phyloP scores from a whole-genome alignment of 2,888 invertebrate species.

The Julus scandinavius region DNA sequence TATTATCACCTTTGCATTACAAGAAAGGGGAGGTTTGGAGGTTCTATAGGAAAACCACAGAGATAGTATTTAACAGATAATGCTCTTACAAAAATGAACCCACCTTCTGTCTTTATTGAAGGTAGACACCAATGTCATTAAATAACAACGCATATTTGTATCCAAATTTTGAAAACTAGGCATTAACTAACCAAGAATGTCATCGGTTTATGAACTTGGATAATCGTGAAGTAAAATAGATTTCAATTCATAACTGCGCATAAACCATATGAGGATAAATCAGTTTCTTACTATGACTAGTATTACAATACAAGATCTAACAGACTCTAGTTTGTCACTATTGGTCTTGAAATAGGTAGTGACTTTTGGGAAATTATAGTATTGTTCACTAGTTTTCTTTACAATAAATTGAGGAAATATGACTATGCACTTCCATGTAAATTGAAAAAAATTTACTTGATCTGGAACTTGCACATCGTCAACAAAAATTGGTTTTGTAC shows the following conservation, averaged over 20 bases:
- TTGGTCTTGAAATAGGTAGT: no score
- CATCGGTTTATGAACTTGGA: neutral
- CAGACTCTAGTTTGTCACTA: no score
- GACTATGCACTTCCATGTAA: no score
- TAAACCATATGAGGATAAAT: neutral
- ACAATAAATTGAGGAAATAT: no score
- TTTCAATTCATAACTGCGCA: neutral
- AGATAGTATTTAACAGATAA: neutral
- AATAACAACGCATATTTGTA: neutral
- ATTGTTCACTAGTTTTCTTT: no score
- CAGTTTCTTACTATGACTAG: no score
- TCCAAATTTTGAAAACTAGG: neutral
- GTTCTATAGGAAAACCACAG: neutral
- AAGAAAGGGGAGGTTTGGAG: neutral
- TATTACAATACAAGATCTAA: no score
- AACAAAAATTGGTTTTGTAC: no score
- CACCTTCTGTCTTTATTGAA: neutral
- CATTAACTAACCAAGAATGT: neutral
- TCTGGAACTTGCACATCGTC: no score
- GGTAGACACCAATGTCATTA: neutral
- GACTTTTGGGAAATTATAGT: no score
- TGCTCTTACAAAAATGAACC: neutral
- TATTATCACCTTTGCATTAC: constrained; percentile 17
- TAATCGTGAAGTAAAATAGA: neutral
- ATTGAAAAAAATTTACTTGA: no score